These are phyloP conservation scores for Clarias pachynema DNA, from an alignment of 2,797 vertebrate species.

Conservation along the genomic window DNA sequence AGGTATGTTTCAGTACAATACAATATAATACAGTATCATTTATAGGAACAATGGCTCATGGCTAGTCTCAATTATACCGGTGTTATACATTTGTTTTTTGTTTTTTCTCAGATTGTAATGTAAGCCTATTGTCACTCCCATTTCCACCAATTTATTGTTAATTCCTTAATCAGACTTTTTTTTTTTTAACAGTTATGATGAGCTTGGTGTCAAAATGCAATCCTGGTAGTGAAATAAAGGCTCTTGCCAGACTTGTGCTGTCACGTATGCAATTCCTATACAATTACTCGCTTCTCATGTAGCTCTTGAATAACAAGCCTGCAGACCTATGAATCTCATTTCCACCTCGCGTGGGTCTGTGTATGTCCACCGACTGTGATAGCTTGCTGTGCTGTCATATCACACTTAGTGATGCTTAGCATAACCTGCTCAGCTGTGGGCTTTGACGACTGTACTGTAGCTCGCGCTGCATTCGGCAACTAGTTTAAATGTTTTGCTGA, in stretches of 20 bases:
- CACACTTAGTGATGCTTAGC: slow-evolving; percentile 25
- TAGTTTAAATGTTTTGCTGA: neutral
- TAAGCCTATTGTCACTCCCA: slow-evolving; percentile 37
- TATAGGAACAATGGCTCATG: neutral
- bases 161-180: slow-evolving; percentile 43
- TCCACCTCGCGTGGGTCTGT: neutral
- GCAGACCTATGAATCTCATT: slow-evolving; percentile 16
- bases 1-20: too few species aligned
- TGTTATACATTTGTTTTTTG: slow-evolving; percentile 36
- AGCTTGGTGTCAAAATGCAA: neutral
- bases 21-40: neutral
- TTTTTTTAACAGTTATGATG: neutral
- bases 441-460: neutral
- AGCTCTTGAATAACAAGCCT: neutral
- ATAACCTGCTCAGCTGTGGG: neutral
- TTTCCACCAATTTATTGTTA: slow-evolving; percentile 39
- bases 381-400: slow-evolving; percentile 28
- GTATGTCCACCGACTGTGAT: slow-evolving; percentile 3
- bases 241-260: neutral
- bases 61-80: slow-evolving; percentile 1
- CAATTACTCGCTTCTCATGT: slow-evolving; percentile 14
- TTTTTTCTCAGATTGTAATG: slow-evolving; percentile 29
- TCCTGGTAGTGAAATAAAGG: neutral
- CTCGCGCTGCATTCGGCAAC: neutral
- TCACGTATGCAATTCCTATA: slow-evolving; percentile 1